These are phyloP conservation scores for Hydrochoerus hydrochaeris DNA, from an alignment of 2,113 vertebrate species.

Conservation along the genomic window DNA sequence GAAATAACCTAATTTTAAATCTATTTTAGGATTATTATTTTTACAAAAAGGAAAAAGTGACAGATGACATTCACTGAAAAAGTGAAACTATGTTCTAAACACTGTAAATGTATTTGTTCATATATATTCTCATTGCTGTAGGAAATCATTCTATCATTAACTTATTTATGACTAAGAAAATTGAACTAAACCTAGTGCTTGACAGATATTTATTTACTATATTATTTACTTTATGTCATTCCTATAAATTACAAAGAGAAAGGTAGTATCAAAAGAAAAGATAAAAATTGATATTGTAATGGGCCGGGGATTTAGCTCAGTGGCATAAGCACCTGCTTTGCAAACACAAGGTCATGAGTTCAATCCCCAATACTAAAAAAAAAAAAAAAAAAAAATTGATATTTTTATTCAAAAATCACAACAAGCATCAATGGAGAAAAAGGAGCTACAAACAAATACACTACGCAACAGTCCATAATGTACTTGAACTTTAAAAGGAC, in stretches of 20 bases:
- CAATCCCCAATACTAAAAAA: too few species aligned
- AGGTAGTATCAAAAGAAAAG: background rate
- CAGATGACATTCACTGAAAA: background rate
- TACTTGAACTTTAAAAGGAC: too few species aligned
- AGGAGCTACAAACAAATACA: background rate
- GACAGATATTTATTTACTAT: background rate
- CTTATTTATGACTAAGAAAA: constrained; percentile 7
- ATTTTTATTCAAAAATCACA: background rate
- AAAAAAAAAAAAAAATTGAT: background rate
- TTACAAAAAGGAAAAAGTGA: constrained; percentile 6
- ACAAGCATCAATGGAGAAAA: background rate
- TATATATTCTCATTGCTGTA: background rate
- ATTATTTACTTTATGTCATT: constrained; percentile 13
- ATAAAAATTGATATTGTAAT: background rate
- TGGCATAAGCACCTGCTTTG: too few species aligned
- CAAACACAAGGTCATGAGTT: too few species aligned
- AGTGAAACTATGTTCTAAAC: background rate
- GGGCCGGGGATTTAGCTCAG: too few species aligned
- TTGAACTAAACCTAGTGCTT: background rate
- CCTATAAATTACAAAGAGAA: constrained; percentile 17
- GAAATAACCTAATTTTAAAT: constrained; percentile 9
- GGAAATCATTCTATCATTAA: constrained; percentile 4
- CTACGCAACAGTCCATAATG: background rate
- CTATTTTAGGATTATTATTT: background rate
- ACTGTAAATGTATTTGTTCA: background rate